phyloP scores from a whole-genome alignment of 2,888 invertebrate genomes.

The Mycalesis mineus region DNA sequence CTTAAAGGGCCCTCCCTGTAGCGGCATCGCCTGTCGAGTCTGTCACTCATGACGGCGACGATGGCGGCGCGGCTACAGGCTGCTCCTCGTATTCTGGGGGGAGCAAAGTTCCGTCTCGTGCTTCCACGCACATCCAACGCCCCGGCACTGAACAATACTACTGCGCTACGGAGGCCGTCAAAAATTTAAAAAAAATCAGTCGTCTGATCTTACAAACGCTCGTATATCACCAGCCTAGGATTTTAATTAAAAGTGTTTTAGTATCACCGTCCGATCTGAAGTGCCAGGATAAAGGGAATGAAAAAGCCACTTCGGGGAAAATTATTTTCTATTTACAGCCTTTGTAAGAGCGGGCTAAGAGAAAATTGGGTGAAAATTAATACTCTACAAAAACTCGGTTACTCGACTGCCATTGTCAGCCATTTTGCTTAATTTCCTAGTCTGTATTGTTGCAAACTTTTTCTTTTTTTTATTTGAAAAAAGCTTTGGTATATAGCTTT shows the following conservation, averaged over 20 bases:
- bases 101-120: too few species aligned
- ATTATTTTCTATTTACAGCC: constrained; percentile 35
- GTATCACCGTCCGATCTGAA: constrained; percentile 7
- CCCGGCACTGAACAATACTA: too few species aligned
- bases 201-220: too few species aligned
- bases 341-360: constrained; percentile 42
- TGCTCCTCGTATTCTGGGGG: too few species aligned
- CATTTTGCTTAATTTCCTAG: neutral
- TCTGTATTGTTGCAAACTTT: neutral
- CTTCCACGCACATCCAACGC: too few species aligned
- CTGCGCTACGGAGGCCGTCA: too few species aligned
- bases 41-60: too few species aligned
- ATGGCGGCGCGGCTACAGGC: too few species aligned
- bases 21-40: too few species aligned
- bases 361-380: constrained; percentile 45
- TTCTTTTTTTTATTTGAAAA: neutral
- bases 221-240: neutral
- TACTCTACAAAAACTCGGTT: constrained; percentile 32
- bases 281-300: constrained; percentile 30
- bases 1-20: too few species aligned
- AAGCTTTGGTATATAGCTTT: neutral
- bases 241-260: constrained; percentile 8
- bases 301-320: constrained; percentile 28
- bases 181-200: too few species aligned
- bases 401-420: neutral